phyloP scores from a whole-genome alignment of 2,113 vertebrate genomes.

The Microcebus jonahi region DNA sequence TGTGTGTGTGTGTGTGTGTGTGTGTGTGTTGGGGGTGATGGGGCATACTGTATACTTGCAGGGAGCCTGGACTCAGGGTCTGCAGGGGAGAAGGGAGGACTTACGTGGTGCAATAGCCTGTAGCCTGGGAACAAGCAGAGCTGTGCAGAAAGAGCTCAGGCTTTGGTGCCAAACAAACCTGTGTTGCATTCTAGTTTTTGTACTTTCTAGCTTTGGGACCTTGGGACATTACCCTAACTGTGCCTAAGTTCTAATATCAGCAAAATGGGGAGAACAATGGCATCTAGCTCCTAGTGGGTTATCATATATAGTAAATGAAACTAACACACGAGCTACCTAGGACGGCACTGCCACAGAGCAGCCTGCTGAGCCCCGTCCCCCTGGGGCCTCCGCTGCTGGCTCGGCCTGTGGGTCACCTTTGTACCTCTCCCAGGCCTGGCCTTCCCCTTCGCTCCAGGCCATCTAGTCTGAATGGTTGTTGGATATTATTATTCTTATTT shows the following conservation, averaged over 20 bases:
- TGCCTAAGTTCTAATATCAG: background rate
- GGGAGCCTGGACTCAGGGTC: background rate
- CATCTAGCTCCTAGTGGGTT: too few species aligned
- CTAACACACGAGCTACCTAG: background rate
- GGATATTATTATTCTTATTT: background rate
- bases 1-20: background rate
- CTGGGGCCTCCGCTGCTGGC: background rate
- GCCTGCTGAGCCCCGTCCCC: background rate
- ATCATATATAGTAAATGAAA: background rate
- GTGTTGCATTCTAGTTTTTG: background rate
- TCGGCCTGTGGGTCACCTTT: background rate
- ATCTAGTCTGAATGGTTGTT: background rate
- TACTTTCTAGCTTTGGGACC: background rate
- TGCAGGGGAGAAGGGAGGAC: background rate
- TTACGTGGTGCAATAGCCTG: background rate
- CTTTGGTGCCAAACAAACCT: background rate
- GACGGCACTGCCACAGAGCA: background rate
- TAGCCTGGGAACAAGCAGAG: background rate
- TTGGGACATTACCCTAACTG: background rate
- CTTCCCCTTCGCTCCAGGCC: background rate
- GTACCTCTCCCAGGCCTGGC: background rate
- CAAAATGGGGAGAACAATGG: background rate
- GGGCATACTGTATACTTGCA: background rate
- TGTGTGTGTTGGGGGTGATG: background rate
- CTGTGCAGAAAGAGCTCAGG: background rate